phyloP scores from a whole-genome alignment of 2,888 invertebrate genomes.

The Tetragnatha montana region DNA sequence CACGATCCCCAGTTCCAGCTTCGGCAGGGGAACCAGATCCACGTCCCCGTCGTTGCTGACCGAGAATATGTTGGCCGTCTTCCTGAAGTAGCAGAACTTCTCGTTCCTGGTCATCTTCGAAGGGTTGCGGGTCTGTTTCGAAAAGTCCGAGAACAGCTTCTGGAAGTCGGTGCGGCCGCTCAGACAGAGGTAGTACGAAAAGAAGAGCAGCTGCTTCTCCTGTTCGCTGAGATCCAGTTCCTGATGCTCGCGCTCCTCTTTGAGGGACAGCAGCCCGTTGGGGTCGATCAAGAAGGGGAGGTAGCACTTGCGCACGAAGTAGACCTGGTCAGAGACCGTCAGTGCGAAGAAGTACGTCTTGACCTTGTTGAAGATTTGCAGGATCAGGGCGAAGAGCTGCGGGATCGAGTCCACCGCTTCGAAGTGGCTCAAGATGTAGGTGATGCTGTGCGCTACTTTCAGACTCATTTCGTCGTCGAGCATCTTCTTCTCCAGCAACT shows the following conservation, averaged over 20 bases:
- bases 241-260: not conserved
- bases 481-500: not conserved
- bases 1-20: not conserved
- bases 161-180: not conserved
- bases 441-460: not conserved
- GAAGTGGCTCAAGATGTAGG: not conserved
- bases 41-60: not conserved
- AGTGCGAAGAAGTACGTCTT: not conserved
- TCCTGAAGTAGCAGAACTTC: constrained; percentile 13
- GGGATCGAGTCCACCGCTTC: not conserved
- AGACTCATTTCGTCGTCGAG: not conserved
- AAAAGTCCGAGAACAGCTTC: not conserved
- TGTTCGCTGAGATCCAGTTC: not conserved
- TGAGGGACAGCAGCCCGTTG: not conserved
- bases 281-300: not conserved
- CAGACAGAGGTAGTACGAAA: not conserved
- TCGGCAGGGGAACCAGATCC: not conserved
- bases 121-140: not conserved
- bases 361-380: not conserved
- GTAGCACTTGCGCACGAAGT: not conserved
- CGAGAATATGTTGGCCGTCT: not conserved
- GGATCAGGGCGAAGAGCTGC: not conserved
- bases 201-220: constrained; percentile 19
- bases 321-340: not conserved
- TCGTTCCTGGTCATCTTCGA: not conserved